A percentile compares a stretch with the other conserved stretches of the same genome.
Conservation (phyloP, 2,113 vertebrate species). For the Apodemus sylvaticus region DNA sequence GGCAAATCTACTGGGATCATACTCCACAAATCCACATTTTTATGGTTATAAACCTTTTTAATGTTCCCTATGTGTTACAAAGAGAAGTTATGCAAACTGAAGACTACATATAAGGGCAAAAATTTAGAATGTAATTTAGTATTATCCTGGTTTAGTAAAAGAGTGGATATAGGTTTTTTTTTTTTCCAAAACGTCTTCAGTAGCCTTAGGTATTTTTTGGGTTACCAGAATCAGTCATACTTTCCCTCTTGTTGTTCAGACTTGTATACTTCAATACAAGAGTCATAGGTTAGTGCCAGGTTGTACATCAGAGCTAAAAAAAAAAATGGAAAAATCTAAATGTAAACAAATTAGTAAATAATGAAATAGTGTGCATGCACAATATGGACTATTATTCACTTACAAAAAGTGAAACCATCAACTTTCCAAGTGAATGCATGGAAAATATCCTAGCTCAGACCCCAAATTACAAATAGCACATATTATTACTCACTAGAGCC, state of each 20-base stretch:
- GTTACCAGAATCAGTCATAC: neutral
- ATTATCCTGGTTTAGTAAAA: neutral
- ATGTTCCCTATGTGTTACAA: neutral
- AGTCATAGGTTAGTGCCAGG: neutral
- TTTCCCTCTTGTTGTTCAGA: neutral
- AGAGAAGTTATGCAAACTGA: neutral
- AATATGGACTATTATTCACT: neutral
- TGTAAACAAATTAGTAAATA: neutral
- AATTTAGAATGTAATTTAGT: neutral
- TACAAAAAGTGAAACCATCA: neutral
- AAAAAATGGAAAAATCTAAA: neutral
- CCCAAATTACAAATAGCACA: neutral
- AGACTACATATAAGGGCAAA: neutral
- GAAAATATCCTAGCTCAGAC: neutral
- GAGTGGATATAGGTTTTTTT: neutral
- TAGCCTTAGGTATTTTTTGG: neutral
- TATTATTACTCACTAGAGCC: neutral
- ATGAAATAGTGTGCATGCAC: neutral
- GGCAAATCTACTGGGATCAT: neutral
- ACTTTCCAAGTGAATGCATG: neutral
- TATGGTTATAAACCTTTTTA: neutral
- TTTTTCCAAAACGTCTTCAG: neutral
- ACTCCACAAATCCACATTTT: neutral
- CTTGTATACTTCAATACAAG: neutral
- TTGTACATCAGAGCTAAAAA: neutral